Percentiles rank a stretch among this genome's conserved stretches.
phyloP scores from a whole-genome alignment of 1,140 invertebrate species.

The Pollicipes pollicipes region DNA sequence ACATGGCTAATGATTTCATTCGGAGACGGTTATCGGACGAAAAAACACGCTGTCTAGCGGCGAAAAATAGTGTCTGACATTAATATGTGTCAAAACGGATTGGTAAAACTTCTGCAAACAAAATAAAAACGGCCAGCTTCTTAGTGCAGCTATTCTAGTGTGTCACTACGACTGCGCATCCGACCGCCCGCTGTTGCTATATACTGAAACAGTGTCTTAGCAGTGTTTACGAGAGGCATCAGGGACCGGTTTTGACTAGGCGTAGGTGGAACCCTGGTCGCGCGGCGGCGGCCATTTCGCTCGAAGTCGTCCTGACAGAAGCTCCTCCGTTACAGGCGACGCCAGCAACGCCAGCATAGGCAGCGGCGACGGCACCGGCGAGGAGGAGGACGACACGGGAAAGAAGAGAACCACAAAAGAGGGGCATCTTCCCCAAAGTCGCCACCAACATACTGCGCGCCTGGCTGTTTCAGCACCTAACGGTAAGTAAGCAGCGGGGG shows the following conservation, averaged over 20 bases:
- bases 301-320: no score
- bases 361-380: slow-evolving; percentile 72
- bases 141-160: no score
- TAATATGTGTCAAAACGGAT: not conserved
- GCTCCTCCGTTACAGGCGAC: slow-evolving; percentile 47
- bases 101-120: not conserved
- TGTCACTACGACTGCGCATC: no score
- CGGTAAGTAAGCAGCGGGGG: slow-evolving; percentile 50
- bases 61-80: not conserved
- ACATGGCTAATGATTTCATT: not conserved
- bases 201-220: no score
- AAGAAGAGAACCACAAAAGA: slow-evolving; percentile 97
- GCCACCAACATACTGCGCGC: slow-evolving; percentile 98
- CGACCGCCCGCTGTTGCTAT: no score
- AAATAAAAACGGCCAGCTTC: no score
- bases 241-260: no score
- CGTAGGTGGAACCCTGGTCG: no score
- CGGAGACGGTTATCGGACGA: not conserved
- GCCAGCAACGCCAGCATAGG: slow-evolving; percentile 87
- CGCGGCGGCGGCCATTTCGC: no score
- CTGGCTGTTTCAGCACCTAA: slow-evolving; percentile 99
- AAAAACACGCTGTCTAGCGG: not conserved
- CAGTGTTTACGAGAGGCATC: no score
- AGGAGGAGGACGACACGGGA: slow-evolving; percentile 70
- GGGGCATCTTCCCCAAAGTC: slow-evolving; percentile 98